Evolutionary conservation across 2,797 vertebrate species (phyloP).

Genomic region (Danionella dracula): DNA sequence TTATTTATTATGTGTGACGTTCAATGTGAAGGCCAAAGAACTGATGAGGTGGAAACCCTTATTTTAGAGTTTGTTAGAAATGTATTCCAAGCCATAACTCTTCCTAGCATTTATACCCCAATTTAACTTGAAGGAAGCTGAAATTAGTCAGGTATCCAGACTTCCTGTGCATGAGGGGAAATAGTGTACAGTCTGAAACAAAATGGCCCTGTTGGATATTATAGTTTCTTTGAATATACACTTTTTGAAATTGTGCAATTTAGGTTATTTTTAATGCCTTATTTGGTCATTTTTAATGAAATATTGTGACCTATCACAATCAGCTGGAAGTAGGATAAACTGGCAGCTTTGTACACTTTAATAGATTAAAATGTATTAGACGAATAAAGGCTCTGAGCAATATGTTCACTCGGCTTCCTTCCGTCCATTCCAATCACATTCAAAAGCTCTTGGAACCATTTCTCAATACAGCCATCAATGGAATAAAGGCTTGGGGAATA

Average conservation of each 20-base stretch:
- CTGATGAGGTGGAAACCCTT: slow-evolving; percentile 52
- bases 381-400: too few relatives aligned
- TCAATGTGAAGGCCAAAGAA: slow-evolving; percentile 52
- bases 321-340: too few relatives aligned
- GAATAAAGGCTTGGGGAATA: too few relatives aligned
- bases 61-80: slow-evolving; percentile 43
- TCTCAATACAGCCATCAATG: slow-evolving; percentile 54
- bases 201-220: slow-evolving; percentile 1
- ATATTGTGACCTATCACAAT: slow-evolving; percentile 65
- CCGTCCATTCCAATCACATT: too few relatives aligned
- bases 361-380: too few relatives aligned
- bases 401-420: too few relatives aligned
- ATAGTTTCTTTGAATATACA: background rate
- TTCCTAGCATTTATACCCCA: slow-evolving; percentile 46
- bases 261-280: background rate
- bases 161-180: slow-evolving; percentile 42
- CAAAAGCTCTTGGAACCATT: slow-evolving; percentile 46
- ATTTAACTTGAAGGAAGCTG: slow-evolving; percentile 43
- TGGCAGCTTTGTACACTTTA: too few relatives aligned
- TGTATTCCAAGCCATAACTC: slow-evolving; percentile 53
- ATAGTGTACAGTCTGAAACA: slow-evolving; percentile 40
- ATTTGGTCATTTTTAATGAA: slow-evolving; percentile 50
- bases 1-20: slow-evolving; percentile 70
- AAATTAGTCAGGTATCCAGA: slow-evolving; percentile 58
- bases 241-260: background rate